Percentiles rank a stretch among this genome's conserved stretches.
Conservation (phyloP, 1,140 invertebrate species). For the Manduca sexta region DNA sequence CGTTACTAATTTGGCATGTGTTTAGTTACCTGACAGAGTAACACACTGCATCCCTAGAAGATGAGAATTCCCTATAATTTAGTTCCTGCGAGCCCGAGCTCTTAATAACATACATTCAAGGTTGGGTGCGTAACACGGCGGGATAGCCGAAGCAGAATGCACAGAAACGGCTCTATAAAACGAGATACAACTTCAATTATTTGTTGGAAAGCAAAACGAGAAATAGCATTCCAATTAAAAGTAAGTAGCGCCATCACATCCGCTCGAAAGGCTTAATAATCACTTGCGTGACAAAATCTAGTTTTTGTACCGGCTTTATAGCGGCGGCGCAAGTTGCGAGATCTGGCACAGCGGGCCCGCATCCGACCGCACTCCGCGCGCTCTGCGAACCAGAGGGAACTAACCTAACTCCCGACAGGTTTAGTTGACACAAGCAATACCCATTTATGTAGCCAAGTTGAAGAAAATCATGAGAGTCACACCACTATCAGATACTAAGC, state of each 20-base stretch:
- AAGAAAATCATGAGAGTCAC: too few relatives aligned
- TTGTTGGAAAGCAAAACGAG: conserved; percentile 20
- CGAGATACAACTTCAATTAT: conserved; percentile 1
- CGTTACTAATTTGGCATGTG: too few relatives aligned
- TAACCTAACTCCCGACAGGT: too few relatives aligned
- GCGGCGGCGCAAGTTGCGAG: conserved; percentile 26
- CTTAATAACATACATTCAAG: not conserved
- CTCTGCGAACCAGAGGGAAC: too few relatives aligned
- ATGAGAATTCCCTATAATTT: too few relatives aligned
- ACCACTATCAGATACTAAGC: too few relatives aligned
- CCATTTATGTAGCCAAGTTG: too few relatives aligned
- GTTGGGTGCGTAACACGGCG: not conserved
- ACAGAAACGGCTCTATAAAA: not conserved
- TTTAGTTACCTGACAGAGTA: too few relatives aligned
- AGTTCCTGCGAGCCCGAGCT: too few relatives aligned
- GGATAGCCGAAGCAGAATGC: not conserved
- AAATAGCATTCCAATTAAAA: conserved; percentile 57
- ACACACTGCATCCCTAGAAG: too few relatives aligned
- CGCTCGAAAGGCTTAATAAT: conserved; percentile 48
- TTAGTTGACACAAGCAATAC: too few relatives aligned
- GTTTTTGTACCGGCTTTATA: conserved; percentile 43
- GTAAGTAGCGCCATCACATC: conserved; percentile 49
- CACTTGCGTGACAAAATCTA: conserved; percentile 53
- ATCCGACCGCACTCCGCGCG: too few relatives aligned
- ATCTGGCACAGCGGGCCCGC: not conserved